Conservation (phyloP, 2,888 invertebrate species). For the Epirrita christyi region DNA sequence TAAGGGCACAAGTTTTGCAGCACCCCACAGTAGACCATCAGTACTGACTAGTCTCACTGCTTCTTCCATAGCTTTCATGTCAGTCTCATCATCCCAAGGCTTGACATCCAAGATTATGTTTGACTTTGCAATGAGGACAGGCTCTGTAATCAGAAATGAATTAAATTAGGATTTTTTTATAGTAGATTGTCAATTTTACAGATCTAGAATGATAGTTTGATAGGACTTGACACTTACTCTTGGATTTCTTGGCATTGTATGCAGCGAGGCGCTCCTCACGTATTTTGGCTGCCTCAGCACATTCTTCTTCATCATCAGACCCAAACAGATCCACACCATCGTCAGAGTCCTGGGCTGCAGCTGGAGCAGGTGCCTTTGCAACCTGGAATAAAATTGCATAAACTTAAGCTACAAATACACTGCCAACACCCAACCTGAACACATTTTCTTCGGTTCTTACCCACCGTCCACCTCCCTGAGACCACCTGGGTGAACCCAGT, state of each 20-base stretch:
- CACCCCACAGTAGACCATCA: slow-evolving; percentile 98
- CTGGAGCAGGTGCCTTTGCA: slow-evolving; percentile 50
- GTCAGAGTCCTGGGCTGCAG: slow-evolving; percentile 84
- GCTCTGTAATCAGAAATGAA: slow-evolving; percentile 82
- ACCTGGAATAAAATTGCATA: slow-evolving; percentile 42
- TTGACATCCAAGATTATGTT: slow-evolving; percentile 97
- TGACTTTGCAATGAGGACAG: slow-evolving; percentile 96
- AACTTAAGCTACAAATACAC: not conserved
- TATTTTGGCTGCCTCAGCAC: slow-evolving; percentile 89
- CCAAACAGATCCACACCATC: slow-evolving; percentile 93
- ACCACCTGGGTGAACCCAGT: too few relatives aligned
- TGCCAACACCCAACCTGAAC: not conserved
- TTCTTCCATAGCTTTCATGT: slow-evolving; percentile 93
- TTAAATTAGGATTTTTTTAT: not conserved
- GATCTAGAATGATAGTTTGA: not conserved
- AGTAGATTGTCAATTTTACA: not conserved
- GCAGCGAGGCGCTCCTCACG: slow-evolving; percentile 94
- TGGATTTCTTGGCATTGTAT: slow-evolving; percentile 96
- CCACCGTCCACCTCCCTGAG: too few relatives aligned
- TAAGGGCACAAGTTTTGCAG: slow-evolving; percentile 94
- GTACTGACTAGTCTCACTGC: slow-evolving; percentile 90
- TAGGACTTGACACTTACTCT: slow-evolving; percentile 82
- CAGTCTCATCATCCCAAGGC: slow-evolving; percentile 97
- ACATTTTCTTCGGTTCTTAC: too few relatives aligned
- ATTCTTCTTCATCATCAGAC: slow-evolving; percentile 92